Percentiles rank a stretch among this genome's conserved stretches.
phyloP scores from a whole-genome alignment of 2,888 invertebrate genomes.

The Stramonita haemastoma region DNA sequence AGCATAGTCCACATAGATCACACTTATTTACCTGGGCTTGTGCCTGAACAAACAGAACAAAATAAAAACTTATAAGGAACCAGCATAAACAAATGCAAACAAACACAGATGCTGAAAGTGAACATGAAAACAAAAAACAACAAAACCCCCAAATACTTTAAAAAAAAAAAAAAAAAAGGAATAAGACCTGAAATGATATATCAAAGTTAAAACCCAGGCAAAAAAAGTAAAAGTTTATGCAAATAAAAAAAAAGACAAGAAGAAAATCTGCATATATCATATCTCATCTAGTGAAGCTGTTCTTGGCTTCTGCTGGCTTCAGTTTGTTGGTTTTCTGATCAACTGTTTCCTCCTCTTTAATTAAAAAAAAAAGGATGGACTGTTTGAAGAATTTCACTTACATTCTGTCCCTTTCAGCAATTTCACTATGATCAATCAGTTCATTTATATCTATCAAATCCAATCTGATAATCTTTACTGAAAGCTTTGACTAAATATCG shows the following conservation, averaged over 20 bases:
- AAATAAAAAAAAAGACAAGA: neutral
- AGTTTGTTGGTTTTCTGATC: too few species aligned
- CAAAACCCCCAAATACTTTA: too few species aligned
- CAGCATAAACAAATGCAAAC: neutral
- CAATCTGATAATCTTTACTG: too few species aligned
- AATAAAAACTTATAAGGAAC: neutral
- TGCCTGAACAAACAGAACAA: conserved; percentile 11
- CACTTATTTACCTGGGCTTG: conserved; percentile 18
- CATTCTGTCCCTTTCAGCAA: too few species aligned
- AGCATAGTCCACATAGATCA: neutral
- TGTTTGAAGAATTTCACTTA: too few species aligned
- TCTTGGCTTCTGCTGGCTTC: too few species aligned
- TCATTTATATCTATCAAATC: too few species aligned
- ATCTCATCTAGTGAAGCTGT: too few species aligned
- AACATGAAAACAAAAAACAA: neutral
- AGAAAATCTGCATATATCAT: neutral
- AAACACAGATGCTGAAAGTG: neutral
- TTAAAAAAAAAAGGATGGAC: too few species aligned
- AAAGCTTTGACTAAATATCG: too few species aligned
- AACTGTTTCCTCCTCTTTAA: too few species aligned
- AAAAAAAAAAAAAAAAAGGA: neutral
- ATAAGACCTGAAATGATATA: neutral
- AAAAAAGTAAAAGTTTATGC: neutral
- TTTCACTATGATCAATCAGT: too few species aligned
- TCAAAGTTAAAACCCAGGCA: neutral